A percentile compares a stretch with the other conserved stretches of the same genome.
These are phyloP conservation scores for Empidonax traillii DNA, from an alignment of 2,113 vertebrate species.

Conservation along the genomic window DNA sequence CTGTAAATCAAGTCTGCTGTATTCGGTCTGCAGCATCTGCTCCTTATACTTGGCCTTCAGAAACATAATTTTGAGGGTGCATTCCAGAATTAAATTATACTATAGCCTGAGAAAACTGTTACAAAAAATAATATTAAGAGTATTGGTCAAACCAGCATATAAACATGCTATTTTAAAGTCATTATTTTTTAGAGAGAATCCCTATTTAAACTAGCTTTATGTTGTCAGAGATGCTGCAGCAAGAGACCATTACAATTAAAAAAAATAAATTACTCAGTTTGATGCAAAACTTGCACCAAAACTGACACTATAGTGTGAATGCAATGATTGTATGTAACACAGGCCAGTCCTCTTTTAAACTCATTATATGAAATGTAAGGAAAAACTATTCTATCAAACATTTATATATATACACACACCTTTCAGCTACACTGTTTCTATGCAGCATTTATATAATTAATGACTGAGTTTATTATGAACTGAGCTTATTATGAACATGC, in stretches of 20 bases:
- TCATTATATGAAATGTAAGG: not conserved
- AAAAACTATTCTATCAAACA: not conserved
- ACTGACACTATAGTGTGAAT: not conserved
- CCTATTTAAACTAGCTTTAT: not conserved
- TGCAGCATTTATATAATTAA: not conserved
- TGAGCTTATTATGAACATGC: not conserved
- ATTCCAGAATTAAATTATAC: not conserved
- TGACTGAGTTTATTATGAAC: not conserved
- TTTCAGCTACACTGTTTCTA: not conserved
- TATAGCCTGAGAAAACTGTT: not conserved
- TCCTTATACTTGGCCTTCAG: not conserved
- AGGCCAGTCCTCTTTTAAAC: not conserved
- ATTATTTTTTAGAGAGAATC: not conserved
- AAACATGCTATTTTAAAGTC: not conserved
- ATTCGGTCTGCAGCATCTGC: not conserved
- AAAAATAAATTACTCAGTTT: not conserved
- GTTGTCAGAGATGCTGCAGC: not conserved
- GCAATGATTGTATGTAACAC: not conserved
- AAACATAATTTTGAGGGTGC: not conserved
- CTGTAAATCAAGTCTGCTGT: not conserved
- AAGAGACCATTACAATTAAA: not conserved
- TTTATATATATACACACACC: fast-evolving
- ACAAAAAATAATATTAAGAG: not conserved
- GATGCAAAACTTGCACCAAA: not conserved
- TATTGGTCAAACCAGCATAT: not conserved